A percentile compares a stretch with the other conserved stretches of the same genome.
Evolutionary conservation across 2,113 vertebrate genomes (phyloP).

Genomic region (Pantherophis guttatus): DNA sequence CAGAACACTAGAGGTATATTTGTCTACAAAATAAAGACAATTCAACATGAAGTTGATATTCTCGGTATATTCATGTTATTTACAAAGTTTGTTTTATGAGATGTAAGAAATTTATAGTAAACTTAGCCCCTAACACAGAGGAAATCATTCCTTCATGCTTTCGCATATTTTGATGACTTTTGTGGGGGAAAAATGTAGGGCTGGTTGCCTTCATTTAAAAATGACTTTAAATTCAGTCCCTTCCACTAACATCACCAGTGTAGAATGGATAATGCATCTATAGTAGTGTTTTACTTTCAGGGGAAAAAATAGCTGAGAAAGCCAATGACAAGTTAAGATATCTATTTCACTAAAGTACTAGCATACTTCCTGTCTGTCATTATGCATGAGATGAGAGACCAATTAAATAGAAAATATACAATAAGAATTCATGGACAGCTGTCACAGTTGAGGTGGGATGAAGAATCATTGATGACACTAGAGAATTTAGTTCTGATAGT

Average conservation of each 20-base stretch:
- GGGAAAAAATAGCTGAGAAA: not conserved
- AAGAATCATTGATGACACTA: not conserved
- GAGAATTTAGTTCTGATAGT: not conserved
- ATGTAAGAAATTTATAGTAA: not conserved
- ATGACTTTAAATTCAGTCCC: not conserved
- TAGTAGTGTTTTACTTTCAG: not conserved
- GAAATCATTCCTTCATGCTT: not conserved
- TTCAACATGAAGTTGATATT: not conserved
- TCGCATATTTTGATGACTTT: not conserved
- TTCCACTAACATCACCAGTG: not conserved
- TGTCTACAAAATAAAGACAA: not conserved
- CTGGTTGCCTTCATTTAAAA: not conserved
- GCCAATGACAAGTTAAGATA: not conserved
- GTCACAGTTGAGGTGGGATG: not conserved
- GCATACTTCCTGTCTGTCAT: not conserved
- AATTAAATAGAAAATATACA: not conserved
- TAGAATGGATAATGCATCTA: not conserved
- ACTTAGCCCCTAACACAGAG: not conserved
- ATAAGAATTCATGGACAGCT: not conserved
- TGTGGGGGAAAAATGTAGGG: not conserved
- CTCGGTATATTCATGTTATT: not conserved
- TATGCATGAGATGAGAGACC: not conserved
- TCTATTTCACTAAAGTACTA: not conserved
- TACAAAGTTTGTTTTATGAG: not conserved
- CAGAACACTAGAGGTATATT: not conserved